Evolutionary conservation across 2,888 invertebrate species (phyloP), one percentile per base, ranked within the genome.

Genomic region (Drepana falcataria): DNA sequence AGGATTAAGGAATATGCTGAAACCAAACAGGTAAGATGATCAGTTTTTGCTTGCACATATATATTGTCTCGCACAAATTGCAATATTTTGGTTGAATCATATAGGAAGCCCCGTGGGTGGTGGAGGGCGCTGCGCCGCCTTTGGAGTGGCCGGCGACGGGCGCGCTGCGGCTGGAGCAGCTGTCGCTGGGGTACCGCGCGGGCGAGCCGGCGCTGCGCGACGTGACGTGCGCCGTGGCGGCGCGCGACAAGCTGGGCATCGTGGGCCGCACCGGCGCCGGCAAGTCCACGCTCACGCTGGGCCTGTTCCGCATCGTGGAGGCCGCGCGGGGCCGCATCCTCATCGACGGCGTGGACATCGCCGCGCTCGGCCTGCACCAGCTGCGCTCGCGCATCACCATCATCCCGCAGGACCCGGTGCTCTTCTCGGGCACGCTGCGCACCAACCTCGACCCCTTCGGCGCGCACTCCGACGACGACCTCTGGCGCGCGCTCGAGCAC

Each of bases 1-100:
- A 94, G 99, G 79, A 97, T 99, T 74, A 97, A 98, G 79, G 99
- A 99, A 79, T 99, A 99, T 76, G 95, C 96, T 0, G 97, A 97
- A 78, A 95, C 96, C 0, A 92, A 94, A 53, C 96, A 95, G 79
- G 93, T 93, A 66, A 73, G 69, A 57, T 4, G 37, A 48, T 53
- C 34, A 35, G 9, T 44, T 44, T 1, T 44, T 2, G 9, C 9
- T 37, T 37, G 37, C 37, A 37, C 37, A 2, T 37, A 37, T 37
- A 4, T 37, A 37, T 37, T 3, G 2, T 4, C 37, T 37, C 37
- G 4, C 4, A 37, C 37, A 3, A 37, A 37, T 37, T 37, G 37
- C 4, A 37, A 37, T 37, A n/a, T n/a, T n/a, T n/a, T 37, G 3
- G 41, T 41, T 4, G 41, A 41, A 41, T 41, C 9, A 1, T 34